Base-by-base conservation (phyloP, 1,140 invertebrate species). In the Tigriopus japonicus region DNA sequence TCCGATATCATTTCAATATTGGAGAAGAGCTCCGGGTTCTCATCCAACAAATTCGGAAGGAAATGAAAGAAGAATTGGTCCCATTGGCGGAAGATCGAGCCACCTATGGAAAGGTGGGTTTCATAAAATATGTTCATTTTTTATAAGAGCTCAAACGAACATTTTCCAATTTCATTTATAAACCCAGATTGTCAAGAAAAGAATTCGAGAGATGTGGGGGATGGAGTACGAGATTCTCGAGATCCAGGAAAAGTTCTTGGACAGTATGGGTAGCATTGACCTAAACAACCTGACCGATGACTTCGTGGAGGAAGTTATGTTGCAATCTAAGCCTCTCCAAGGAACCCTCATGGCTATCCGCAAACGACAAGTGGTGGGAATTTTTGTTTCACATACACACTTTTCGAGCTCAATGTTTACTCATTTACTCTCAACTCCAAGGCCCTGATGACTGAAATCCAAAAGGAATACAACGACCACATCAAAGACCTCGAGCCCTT, bases 401-500 rank as follows among this genome's bases (percentile, higher is more conserved):
- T 21, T 28, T 7, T 15, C 14, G 17, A 15, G 14, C 2, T 15
- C 15, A 5, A 15, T 7, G 7, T 55, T 55, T 49, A 28, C 14
- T 21, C 15, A 23, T 15, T 15, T 21, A 52, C 19, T 52, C 12
- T 52, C 10, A 10, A 10, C 41, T 40, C 54, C n/a, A n/a, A 60
- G 58, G 42, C 58, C 10, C 19, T 42, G 23, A 40, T 60, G 41
- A 45, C 45, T n/a, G 58, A 60, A 2, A 45, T 60, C 14, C 45
- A 60, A 28, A 60, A 28, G 15, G 13, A 19, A 21, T 60, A 60
- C 58, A 42, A 23, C 45, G 58, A 60, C 15, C 21, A 40, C 13
- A 55, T 60, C 24, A 45, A 60, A 23, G 58, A 52, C 41, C 58
- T 60, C 15, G 58, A 60, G 42, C 58, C 58, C 65, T 19, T 71